These are phyloP conservation scores for Microcaecilia unicolor DNA, from an alignment of 2,797 vertebrate genomes.

Conservation along the genomic window DNA sequence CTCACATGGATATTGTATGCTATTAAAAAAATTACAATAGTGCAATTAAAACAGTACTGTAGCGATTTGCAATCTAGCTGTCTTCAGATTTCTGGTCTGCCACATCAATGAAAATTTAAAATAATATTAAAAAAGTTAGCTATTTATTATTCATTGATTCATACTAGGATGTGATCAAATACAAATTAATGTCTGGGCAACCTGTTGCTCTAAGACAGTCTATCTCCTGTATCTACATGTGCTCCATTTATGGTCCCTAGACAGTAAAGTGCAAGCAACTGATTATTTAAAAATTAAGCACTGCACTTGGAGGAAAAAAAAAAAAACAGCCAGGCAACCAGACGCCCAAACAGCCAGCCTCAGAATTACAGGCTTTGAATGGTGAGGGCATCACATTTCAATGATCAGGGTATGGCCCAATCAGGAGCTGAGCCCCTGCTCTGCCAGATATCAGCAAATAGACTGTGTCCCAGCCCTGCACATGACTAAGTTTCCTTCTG, in stretches of 20 bases:
- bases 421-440: conserved; percentile 42
- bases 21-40: no score
- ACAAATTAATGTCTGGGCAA: neutral
- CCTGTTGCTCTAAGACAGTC: neutral
- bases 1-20: no score
- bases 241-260: no score
- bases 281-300: no score
- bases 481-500: conserved; percentile 79
- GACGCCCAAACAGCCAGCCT: conserved; percentile 68
- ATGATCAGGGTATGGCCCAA: conserved; percentile 66
- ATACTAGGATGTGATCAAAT: no score
- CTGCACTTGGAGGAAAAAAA: neutral
- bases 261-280: no score
- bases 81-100: no score
- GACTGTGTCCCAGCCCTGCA: conserved; percentile 43
- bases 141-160: no score
- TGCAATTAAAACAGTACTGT: no score
- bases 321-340: conserved; percentile 38
- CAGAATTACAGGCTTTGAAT: conserved; percentile 61
- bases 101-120: no score
- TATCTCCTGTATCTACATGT: neutral
- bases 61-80: no score
- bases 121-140: no score
- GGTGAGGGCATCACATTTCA: conserved; percentile 63
- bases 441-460: conserved; percentile 63